Conservation (phyloP, 2,888 invertebrate genomes). For the Oxystoma pomonae region DNA sequence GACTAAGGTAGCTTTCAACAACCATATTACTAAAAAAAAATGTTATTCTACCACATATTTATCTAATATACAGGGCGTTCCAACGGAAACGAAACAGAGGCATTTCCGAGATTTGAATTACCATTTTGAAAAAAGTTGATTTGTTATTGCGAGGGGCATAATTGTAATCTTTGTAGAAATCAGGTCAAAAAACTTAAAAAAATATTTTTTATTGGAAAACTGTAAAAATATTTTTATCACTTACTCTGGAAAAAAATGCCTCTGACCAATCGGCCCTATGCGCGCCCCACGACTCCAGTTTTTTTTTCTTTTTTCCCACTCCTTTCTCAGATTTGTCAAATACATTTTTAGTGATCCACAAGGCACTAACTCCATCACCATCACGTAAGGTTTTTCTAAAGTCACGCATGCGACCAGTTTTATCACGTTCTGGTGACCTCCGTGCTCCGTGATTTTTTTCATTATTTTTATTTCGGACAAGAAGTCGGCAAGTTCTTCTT, state of each 20-base stretch:
- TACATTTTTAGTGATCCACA: constrained; percentile 70
- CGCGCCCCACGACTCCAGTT: constrained; percentile 4
- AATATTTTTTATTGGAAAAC: too few species aligned
- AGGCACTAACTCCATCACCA: constrained; percentile 75
- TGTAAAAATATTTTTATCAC: too few species aligned
- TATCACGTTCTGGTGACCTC: constrained; percentile 68
- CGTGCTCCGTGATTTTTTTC: constrained; percentile 65
- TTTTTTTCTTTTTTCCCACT: constrained; percentile 34
- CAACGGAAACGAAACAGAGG: too few species aligned
- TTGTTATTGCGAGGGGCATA: too few species aligned
- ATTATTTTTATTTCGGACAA: constrained; percentile 73
- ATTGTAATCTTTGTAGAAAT: too few species aligned
- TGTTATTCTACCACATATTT: not conserved
- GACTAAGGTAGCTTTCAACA: constrained; percentile 16
- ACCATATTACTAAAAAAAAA: constrained; percentile 20
- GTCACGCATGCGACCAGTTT: constrained; percentile 72
- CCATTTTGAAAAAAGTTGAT: too few species aligned
- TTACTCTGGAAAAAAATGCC: constrained; percentile 35
- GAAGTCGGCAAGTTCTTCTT: constrained; percentile 65
- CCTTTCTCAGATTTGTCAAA: constrained; percentile 50
- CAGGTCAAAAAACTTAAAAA: too few species aligned
- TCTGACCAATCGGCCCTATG: constrained; percentile 7
- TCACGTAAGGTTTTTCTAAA: constrained; percentile 61
- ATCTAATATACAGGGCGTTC: not conserved
- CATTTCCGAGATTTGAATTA: too few species aligned